phyloP scores from a whole-genome alignment of 2,113 vertebrate species.

The Orycteropus afer region DNA sequence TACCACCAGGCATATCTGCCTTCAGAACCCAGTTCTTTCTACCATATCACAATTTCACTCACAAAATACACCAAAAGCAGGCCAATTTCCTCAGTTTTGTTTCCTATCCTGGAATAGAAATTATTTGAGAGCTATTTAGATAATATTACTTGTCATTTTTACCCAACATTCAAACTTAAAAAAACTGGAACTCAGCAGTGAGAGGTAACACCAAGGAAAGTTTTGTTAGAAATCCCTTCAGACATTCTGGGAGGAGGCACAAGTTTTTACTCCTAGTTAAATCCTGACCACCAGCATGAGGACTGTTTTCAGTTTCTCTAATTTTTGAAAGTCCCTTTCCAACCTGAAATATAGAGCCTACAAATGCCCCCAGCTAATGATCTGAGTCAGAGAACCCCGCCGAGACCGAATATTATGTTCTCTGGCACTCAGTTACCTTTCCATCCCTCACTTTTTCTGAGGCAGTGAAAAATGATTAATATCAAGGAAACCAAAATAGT shows the following conservation, averaged over 20 bases:
- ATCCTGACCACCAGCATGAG: not conserved
- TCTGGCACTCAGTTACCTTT: not conserved
- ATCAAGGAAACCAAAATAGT: slow-evolving; percentile 31
- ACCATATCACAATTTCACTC: not conserved
- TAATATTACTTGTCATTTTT: not conserved
- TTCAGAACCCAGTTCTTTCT: not conserved
- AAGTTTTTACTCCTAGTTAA: not conserved
- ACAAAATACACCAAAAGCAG: not conserved
- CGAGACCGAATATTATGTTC: not conserved
- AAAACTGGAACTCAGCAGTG: not conserved
- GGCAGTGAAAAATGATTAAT: slow-evolving; percentile 9
- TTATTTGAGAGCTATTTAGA: not conserved
- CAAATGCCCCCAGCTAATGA: not conserved
- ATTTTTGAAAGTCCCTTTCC: slow-evolving; percentile 28
- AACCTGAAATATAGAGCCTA: not conserved
- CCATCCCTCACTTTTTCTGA: not conserved
- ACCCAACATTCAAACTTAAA: not conserved
- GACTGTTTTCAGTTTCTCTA: not conserved
- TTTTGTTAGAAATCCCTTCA: not conserved
- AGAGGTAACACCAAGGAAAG: not conserved
- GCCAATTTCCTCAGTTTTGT: not conserved
- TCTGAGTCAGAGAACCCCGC: not conserved
- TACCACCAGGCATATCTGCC: not conserved
- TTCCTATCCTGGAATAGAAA: not conserved
- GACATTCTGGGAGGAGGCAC: not conserved